A percentile compares a stretch with the other conserved stretches of the same genome.
Conservation (phyloP, 2,888 invertebrate species). For the Patella pellucida region DNA sequence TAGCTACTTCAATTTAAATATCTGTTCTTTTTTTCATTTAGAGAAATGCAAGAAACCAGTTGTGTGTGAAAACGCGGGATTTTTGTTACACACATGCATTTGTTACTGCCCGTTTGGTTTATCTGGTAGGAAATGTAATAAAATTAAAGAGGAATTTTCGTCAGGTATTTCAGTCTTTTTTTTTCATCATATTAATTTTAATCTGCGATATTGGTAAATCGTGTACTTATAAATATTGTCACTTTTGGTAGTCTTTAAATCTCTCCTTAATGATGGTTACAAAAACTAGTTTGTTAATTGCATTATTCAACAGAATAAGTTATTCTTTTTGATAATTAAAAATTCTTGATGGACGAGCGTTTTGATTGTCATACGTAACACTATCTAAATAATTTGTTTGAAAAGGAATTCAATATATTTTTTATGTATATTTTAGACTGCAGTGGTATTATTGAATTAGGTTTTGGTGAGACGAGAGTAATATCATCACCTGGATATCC, state of each 20-base stretch:
- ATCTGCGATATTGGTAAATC: background rate
- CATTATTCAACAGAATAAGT: too few species aligned
- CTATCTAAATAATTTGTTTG: too few species aligned
- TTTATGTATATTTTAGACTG: background rate
- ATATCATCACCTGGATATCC: background rate
- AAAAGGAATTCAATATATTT: background rate
- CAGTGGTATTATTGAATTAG: background rate
- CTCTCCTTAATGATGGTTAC: too few species aligned
- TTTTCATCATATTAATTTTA: background rate
- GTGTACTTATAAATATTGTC: too few species aligned
- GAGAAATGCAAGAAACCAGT: constrained; percentile 2
- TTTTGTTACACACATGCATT: constrained; percentile 13
- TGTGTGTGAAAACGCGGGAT: constrained; percentile 17
- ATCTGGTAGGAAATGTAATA: background rate
- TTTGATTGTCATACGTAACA: too few species aligned
- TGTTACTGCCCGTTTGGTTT: constrained; percentile 22
- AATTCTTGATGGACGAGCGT: too few species aligned
- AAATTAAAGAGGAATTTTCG: background rate
- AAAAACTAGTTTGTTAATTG: too few species aligned
- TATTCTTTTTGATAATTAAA: too few species aligned
- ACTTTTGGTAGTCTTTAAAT: too few species aligned
- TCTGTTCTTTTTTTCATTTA: background rate
- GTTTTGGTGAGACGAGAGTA: background rate
- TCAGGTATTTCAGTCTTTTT: constrained; percentile 6
- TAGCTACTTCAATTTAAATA: background rate